A percentile compares a stretch with the other conserved stretches of the same genome.
Conservation (phyloP, 2,888 invertebrate species). For the Drosophila anomelani region DNA sequence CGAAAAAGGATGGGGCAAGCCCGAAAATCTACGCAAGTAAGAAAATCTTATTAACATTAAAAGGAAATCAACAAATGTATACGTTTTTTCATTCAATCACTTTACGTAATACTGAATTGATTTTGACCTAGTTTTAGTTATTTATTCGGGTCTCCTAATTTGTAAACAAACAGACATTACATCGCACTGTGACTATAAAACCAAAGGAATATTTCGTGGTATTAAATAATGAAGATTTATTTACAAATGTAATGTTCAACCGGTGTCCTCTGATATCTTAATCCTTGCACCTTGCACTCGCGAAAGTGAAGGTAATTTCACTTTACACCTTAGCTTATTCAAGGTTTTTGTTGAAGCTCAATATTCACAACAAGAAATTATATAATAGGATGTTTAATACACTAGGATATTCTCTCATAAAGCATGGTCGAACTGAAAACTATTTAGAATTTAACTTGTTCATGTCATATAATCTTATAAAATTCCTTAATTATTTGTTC, state of each 20-base stretch:
- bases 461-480: not conserved
- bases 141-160: not conserved
- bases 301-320: not conserved
- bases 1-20: slow-evolving; percentile 98
- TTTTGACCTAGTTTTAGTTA: slow-evolving; percentile 1
- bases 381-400: not conserved
- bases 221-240: not conserved
- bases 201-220: not conserved
- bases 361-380: no score
- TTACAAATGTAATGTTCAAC: not conserved
- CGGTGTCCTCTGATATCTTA: not conserved
- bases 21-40: slow-evolving; percentile 94
- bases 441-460: no score
- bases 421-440: not conserved
- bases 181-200: not conserved
- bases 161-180: not conserved
- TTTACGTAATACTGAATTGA: slow-evolving; percentile 28
- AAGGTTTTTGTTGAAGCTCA: no score
- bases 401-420: not conserved
- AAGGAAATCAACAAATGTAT: not conserved
- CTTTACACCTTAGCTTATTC: not conserved
- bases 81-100: not conserved
- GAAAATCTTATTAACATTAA: slow-evolving; percentile 33
- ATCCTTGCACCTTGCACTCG: not conserved
- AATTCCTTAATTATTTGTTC: not conserved